A percentile compares a stretch with the other conserved stretches of the same genome.
These are phyloP conservation scores for Drosophila nikananu DNA, from an alignment of 1,140 invertebrate genomes.

Conservation along the genomic window DNA sequence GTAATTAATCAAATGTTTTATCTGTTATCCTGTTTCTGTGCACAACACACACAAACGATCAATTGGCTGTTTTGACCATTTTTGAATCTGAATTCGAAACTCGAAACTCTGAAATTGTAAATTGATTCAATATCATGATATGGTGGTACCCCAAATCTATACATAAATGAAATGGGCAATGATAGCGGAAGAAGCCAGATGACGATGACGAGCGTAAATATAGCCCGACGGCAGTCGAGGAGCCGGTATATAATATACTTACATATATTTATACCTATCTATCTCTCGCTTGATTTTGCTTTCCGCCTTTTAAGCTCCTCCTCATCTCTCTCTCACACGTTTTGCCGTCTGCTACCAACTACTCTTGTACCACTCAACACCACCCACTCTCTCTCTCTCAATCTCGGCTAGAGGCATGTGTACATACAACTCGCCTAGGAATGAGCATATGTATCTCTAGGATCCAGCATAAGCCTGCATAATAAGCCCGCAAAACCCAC, in stretches of 20 bases:
- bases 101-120: conserved; percentile 10
- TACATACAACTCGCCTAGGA: conserved; percentile 72
- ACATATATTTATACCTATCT: conserved; percentile 51
- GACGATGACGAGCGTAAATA: conserved; percentile 86
- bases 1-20: conserved; percentile 38
- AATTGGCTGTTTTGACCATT: conserved; percentile 9
- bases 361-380: conserved; percentile 42
- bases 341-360: conserved; percentile 42
- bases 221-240: conserved; percentile 88
- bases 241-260: conserved; percentile 87
- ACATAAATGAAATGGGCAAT: conserved; percentile 48
- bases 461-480: conserved; percentile 52
- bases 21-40: conserved; percentile 53
- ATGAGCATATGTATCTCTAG: conserved; percentile 57
- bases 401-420: conserved; percentile 75
- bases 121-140: conserved; percentile 12
- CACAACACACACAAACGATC: conserved; percentile 43
- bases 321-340: conserved; percentile 27
- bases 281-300: conserved; percentile 71
- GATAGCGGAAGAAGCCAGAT: conserved; percentile 79
- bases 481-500: conserved; percentile 4
- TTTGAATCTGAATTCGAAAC: conserved; percentile 9
- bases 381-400: conserved; percentile 6
- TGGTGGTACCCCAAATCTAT: conserved; percentile 2
- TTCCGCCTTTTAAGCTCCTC: conserved; percentile 65